Conservation (phyloP, 2,797 vertebrate genomes). For the Poeciliopsis turneri region DNA sequence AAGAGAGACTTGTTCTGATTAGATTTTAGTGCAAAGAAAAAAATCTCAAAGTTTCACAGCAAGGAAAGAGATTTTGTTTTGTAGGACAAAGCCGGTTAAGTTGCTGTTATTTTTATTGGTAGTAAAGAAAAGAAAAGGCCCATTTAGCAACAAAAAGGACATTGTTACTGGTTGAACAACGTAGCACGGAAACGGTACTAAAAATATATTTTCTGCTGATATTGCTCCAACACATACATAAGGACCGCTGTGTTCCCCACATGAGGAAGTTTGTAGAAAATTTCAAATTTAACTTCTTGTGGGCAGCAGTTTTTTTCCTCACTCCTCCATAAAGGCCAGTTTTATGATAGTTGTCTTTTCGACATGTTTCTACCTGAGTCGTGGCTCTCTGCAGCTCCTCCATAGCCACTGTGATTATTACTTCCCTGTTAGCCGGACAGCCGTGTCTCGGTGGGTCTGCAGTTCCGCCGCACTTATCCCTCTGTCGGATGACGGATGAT, state of each 20-base stretch:
- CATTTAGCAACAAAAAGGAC: neutral
- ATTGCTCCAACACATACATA: neutral
- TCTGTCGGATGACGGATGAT: neutral
- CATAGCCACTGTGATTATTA: neutral
- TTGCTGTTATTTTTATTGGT: neutral
- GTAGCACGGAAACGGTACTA: neutral
- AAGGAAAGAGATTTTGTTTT: neutral
- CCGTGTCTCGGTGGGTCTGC: neutral
- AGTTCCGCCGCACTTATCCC: neutral
- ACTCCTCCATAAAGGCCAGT: neutral
- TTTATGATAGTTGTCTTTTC: neutral
- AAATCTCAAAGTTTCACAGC: neutral
- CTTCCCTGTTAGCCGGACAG: neutral
- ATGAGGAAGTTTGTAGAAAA: neutral
- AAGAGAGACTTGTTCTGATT: neutral
- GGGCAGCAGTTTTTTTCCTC: neutral
- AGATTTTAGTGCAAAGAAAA: neutral
- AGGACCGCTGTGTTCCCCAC: neutral
- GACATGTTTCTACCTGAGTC: neutral
- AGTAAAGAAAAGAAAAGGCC: neutral
- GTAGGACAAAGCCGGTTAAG: neutral
- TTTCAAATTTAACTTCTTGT: neutral
- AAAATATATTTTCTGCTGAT: neutral
- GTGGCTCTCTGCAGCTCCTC: neutral
- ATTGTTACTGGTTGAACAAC: neutral